Base-by-base conservation (phyloP, 1,140 invertebrate genomes). In the Augochlora pura region DNA sequence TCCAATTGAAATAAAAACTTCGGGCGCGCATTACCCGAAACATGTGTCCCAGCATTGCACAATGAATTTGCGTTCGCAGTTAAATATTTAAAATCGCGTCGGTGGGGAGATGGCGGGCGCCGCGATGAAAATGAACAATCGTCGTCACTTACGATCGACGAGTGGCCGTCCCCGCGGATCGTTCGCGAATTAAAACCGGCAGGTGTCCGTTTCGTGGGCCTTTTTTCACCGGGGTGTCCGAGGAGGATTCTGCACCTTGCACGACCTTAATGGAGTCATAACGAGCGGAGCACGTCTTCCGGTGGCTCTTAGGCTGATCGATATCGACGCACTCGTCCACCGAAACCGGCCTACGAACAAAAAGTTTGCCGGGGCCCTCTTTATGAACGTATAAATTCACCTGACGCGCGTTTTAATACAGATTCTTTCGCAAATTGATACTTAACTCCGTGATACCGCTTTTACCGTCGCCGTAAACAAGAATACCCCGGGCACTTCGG, bases 161-260 rank as follows among this genome's bases (percentile, higher is more conserved):
- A 27, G 57, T n/a, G 18, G 6, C 49, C 1, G n/a, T 9, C 2
- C n/a, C 16, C 6, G 6, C 0, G 18, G n/a, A 21, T 57, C 18
- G 54, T 57, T n/a, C 6, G 59, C n/a, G 42, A 27, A 12, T 39
- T 69, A 25, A 59, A 46, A 42, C 42, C 8, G 70, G 76, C 76
- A 77, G 76, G 68, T 77, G 75, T 63, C 39, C 12, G 16, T 0
- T 4, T 9, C 3, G 8, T 21, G 7, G 39, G 0, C 5, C 42
- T 8, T 63, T 27, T 14, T 27, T 14, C 32, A 16, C 32, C 21
- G 39, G 57, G 66, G n/a, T 62, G 27, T 16, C 23, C 32, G 4
- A 60, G 59, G n/a, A 71, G 59, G n/a, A 71, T 42, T 42, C 59
- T 57, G 76, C 76, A 77, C 76, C 76, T 77, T 77, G 76, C 76